Evolutionary conservation across 2,888 invertebrate genomes (phyloP), one percentile per base, ranked within the genome.

Genomic region (Cynaeus angustus): DNA sequence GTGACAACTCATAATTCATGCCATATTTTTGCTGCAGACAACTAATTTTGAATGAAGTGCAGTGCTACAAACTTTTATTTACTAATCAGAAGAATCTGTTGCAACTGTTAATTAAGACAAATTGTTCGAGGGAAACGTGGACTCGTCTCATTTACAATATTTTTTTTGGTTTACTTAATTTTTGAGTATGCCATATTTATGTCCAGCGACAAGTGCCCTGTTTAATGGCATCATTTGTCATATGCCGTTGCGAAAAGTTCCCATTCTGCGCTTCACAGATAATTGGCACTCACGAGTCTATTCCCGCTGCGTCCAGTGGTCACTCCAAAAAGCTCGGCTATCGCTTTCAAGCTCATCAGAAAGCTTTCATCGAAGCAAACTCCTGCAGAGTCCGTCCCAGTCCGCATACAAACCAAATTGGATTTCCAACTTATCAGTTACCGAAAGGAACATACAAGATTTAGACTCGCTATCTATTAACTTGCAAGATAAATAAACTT

Each of bases 311-410:
- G 68, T 71, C 71, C 59, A 61, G 59, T 50, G 71, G 71, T 71
- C 71, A 68, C 71, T 71, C 53, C 55, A 59, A 71, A 71, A 68
- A 71, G 68, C 68, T 71, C 65, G 33, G 68, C 72, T 72, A 72
- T 73, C 72, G 68, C 73, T 74, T 72, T 74, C 73, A 70, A 72
- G 73, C 74, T 74, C 74, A 74, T 74, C 74, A 74, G 74, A 73
- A 70, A 70, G 74, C 74, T 74, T 74, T 74, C 74, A 73, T 73
- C 72, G 68, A 68, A 72, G 72, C 43, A 56, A 66, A 67, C 74
- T 73, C 66, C 68, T 64, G 69, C 70, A 70, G 71, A 66, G 66
- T 56, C 70, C 61, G 64, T 68, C 72, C 70, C 72, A 68, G 70
- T 68, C 70, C 71, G 74, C 74, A 74, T 70, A 74, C 72, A 73